Base-by-base conservation (phyloP, 2,888 invertebrate species). In the Mamestra brassicae region DNA sequence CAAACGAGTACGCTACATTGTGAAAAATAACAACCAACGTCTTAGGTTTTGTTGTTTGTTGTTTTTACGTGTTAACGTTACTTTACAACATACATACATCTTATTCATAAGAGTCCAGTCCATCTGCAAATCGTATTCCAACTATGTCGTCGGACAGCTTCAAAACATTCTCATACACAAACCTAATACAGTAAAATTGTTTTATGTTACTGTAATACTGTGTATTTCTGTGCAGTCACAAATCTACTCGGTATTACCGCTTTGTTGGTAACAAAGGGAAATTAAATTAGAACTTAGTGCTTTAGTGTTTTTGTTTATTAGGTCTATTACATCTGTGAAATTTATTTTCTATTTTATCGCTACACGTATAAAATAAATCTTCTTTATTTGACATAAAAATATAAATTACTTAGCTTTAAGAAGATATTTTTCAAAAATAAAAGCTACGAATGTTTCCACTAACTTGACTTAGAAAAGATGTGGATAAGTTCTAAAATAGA, bases 221-320 rank as follows among this genome's bases (percentile, higher is more conserved):
- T n/a, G 52, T 26, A 55, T 76, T 76, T 63, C 76, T 63, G 63
- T 81, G 63, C 55, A 61, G 42, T 71, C 57, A 83, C 78, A 82
- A 82, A 78, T 80, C 62, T 78, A 62, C 66, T 54, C 45, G 7
- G 38, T 69, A 36, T 61, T 61, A 54, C 63, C 57, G 65, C 38
- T 77, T 82, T 69, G 79, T 62, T 63, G 71, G 58, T 61, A 78
- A 71, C 71, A 80, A 66, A 82, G 78, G 36, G 54, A 82, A 60
- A 82, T 78, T 71, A 83, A 80, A 82, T 83, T 83, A 63, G 58
- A 71, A 71, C 66, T 58, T 81, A 65, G 63, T 54, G 34, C 52
- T 74, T 52, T 57, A 57, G 34, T 62, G 58, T 62, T 78, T 76
- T 52, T 67, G 76, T 78, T 80, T 80, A 55, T 80, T 73, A 74